Evolutionary conservation across 1,140 invertebrate species (phyloP), one percentile per base, ranked within the genome.

Genomic region (Cyphomyrmex costatus): DNA sequence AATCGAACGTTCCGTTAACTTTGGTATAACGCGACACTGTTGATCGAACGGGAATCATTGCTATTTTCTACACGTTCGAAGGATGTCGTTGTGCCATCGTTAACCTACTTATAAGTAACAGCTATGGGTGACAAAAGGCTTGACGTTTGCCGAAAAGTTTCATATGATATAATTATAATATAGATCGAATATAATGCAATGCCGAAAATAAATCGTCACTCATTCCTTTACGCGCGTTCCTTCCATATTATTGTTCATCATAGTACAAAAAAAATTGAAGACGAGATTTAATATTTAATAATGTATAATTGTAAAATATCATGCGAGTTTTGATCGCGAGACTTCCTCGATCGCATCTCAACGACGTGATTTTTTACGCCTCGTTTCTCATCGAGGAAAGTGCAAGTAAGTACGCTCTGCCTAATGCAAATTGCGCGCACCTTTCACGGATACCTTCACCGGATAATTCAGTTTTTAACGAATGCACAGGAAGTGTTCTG

Each of bases 31-130:
- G 24, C 30, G 51, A 83, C 19, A 33, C 21, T 27, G 49, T 74
- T 19, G 36, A 61, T 33, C 24, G 36, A 21, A 42, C 79, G 33
- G 71, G 56, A 46, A 74, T 46, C 24, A 30, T 83, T 56, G 36
- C 74, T 83, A 83, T 83, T 83, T 83, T 56, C 36, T n/a, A 76
- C 70, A 36, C 70, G 36, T 76, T 66, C 27, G 21, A 42, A 77
- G 21, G 60, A 51, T 46, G 14, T 19, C 5, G 60, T 42, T 3
- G 3, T 77, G 46, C 12, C 49, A 36, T 80, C 49, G 24, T n/a
- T 87, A 51, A 80, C 88, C 88, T 33, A 87, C 78, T 76, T 90
- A 70, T 7, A 24, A 49, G 33, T 89, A 89, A 89, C 89, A 84
- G 88, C 87, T 85, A 73, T 16, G n/a, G 16, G 21, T 33, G 24